Base-by-base conservation (phyloP, 2,797 vertebrate species). In the Novumbra hubbsi region DNA sequence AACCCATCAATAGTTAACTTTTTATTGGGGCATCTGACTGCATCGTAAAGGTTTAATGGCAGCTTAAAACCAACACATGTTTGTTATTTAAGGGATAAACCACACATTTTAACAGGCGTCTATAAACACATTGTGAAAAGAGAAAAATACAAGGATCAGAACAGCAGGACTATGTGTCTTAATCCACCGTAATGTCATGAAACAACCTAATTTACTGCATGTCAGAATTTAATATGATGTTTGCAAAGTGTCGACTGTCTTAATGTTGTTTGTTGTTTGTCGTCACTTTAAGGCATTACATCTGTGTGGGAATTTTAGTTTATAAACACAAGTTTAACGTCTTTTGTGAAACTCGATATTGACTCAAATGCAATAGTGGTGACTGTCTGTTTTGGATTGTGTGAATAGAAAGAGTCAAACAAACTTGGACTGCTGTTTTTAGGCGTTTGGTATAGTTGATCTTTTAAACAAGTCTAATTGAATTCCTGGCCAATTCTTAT, bases 121-220 rank as follows among this genome's bases (percentile, higher is more conserved):
- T 80, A 85, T 89, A 88, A 86, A 82, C 76, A 75, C 71, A 80
- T 38, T 57, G 4, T 74, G 73, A 80, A 78, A 76, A 71, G 64
- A 76, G 84, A 83, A 85, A 80, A 79, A 84, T 27, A 84, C 86
- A 90, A 88, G 91, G 88, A 88, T 84, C 83, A 86, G 48, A 79
- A 32, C 88, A 87, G 86, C 86, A 90, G 80, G 87, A 80, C 71
- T 79, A 80, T 82, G 70, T 84, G 76, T 71, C 73, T 70, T 86
- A 83, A 85, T 85, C 82, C 84, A 80, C 81, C 73, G 75, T 55
- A 55, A 73, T 78, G 41, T 78, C 78, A 86, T 88, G 81, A 88
- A 87, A 85, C 82, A 65, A 76, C 73, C 81, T 83, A 78, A 3
- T 81, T 85, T 49, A 84, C 82, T 21, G 16, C n/a, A 57, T 86